Evolutionary conservation across 1,140 invertebrate genomes (phyloP).

Genomic region (Heliconius melpomene): DNA sequence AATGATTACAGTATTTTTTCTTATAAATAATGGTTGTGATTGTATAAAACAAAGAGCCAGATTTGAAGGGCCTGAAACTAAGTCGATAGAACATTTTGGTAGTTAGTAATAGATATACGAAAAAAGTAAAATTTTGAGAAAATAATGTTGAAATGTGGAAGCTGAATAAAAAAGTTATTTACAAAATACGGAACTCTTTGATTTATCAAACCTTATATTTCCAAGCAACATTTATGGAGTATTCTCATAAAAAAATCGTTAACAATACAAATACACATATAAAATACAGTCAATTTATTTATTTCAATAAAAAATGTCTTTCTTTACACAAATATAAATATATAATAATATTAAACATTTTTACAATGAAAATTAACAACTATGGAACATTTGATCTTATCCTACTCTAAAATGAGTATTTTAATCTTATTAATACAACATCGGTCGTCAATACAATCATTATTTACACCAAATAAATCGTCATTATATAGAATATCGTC

Average conservation of each 20-base stretch:
- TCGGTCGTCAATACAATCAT: conserved; percentile 53
- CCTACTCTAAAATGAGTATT: conserved; percentile 59
- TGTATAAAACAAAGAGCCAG: neutral
- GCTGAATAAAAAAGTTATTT: neutral
- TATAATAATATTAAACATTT: conserved; percentile 1
- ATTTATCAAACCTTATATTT: neutral
- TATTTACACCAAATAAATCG: conserved; percentile 60
- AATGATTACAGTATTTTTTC: neutral
- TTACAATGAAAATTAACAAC: neutral
- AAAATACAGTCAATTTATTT: neutral
- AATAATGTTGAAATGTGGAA: neutral
- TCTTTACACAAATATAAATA: neutral
- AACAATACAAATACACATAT: neutral
- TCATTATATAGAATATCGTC: conserved; percentile 36
- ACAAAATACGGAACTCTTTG: neutral
- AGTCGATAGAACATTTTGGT: neutral
- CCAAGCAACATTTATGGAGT: neutral
- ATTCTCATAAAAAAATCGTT: neutral
- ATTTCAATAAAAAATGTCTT: conserved; percentile 15
- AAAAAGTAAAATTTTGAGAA: neutral
- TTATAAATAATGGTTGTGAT: conserved; percentile 2
- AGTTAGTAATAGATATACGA: neutral
- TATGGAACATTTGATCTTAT: neutral
- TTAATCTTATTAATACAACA: conserved; percentile 58
- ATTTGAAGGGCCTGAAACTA: neutral